Conservation (phyloP, 2,888 invertebrate species). For the Augiades crinisus region DNA sequence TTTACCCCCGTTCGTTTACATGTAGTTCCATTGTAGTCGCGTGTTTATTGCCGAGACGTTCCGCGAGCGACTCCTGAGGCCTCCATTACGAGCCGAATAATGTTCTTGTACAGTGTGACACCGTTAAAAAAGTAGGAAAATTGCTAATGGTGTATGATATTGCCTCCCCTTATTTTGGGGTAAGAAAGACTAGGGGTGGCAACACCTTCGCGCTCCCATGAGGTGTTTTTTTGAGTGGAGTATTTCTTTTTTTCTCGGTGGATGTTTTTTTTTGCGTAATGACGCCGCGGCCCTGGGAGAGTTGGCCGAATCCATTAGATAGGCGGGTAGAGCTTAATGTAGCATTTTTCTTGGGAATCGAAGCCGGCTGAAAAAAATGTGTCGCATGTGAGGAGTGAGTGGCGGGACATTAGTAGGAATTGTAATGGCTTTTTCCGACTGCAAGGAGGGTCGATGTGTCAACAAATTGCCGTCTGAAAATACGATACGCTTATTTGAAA, state of each 20-base stretch:
- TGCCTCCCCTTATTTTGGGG: constrained; percentile 78
- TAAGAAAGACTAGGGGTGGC: constrained; percentile 75
- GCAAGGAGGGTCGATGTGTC: constrained; percentile 36
- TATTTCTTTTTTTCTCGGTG: constrained; percentile 51
- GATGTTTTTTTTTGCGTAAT: constrained; percentile 75
- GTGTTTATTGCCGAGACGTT: constrained; percentile 1
- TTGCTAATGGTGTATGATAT: constrained; percentile 83
- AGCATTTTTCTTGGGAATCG: constrained; percentile 59
- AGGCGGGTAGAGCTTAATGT: constrained; percentile 77
- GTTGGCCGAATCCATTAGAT: constrained; percentile 79
- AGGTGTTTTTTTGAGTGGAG: constrained; percentile 67
- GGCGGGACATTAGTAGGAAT: constrained; percentile 58
- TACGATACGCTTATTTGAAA: no score
- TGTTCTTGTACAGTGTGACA: constrained; percentile 68
- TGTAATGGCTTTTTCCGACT: constrained; percentile 52
- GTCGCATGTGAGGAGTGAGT: constrained; percentile 56
- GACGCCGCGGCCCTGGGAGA: constrained; percentile 75
- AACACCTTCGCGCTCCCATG: constrained; percentile 77
- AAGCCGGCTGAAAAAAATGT: constrained; percentile 54
- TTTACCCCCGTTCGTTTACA: constrained; percentile 27
- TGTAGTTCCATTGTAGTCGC: not conserved
- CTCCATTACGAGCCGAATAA: constrained; percentile 19
- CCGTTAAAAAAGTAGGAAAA: constrained; percentile 80
- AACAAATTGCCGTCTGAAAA: no score
- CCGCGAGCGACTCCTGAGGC: no score